Base-by-base conservation (phyloP, 2,797 vertebrate genomes). In the Manis pentadactyla region DNA sequence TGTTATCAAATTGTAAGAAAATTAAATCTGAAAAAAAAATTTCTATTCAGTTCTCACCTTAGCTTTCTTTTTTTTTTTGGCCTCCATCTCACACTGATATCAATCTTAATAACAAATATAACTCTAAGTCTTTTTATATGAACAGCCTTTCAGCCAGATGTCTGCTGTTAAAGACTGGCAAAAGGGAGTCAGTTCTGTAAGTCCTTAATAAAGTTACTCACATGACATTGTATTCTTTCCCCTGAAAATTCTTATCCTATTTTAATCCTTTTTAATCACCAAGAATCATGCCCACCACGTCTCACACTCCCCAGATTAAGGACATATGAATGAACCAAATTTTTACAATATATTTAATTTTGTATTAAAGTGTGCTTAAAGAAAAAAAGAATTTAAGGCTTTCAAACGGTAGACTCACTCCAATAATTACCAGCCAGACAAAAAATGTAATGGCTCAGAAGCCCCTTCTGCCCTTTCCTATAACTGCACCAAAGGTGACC, bases 91-190 rank as follows among this genome's bases (percentile, higher is more conserved):
- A 49, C 29, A n/a, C 14, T 34, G 55, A 37, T 91, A 68, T 4
- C 93, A 82, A 87, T 84, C 91, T 89, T 55, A 69, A 59, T 17
- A 75, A 29, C 75, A 96, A 92, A 94, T 69, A 75, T 12, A 53
- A 66, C 59, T 66, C 71, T 87, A 95, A 87, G 84, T 91, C 90
- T 69, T 97, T 96, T 97, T 96, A 96, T 84, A 95, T 57, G 85
- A 97, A 78, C 59, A 64, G 39, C 69, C 88, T 55, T 63, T 64
- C 63, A 77, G 63, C 61, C 55, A 83, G 69, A 71, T 27, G 34
- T 71, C 75, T 64, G 68, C 37, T 69, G 7, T 51, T 63, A 46
- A 81, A 91, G 57, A 82, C 0, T 37, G 31, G 61, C 19, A 49
- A 37, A 75, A 92, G 79, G 12, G 37, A 66, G 73, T 49, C 46